Percentiles rank a stretch among this genome's conserved stretches.
These are phyloP conservation scores for Spea hammondii DNA, from an alignment of 2,797 vertebrate species.

Conservation along the genomic window DNA sequence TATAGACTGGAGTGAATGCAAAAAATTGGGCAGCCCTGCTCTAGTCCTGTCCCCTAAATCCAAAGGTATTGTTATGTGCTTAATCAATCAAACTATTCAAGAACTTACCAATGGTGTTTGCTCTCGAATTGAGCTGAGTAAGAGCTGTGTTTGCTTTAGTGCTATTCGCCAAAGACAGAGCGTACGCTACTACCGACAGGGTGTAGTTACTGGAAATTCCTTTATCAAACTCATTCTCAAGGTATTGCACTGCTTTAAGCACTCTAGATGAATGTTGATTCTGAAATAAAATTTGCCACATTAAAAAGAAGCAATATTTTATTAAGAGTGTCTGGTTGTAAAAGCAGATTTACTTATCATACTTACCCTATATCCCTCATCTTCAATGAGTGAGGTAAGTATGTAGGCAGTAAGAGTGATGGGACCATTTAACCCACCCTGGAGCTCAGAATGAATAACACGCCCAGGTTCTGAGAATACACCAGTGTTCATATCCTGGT, in stretches of 20 bases:
- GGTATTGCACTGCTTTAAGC: slow-evolving; percentile 57
- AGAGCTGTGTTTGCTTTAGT: slow-evolving; percentile 51
- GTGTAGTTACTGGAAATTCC: slow-evolving; percentile 68
- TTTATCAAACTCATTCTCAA: slow-evolving; percentile 60
- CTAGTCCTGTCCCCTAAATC: too few relatives aligned
- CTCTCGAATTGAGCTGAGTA: slow-evolving; percentile 59
- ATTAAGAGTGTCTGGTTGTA: too few relatives aligned
- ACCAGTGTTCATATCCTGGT: slow-evolving; percentile 59
- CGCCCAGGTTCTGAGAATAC: slow-evolving; percentile 65
- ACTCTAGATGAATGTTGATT: slow-evolving; percentile 16
- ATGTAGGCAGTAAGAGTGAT: slow-evolving; percentile 68
- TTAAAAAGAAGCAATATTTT: too few relatives aligned
- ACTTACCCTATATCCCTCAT: slow-evolving; percentile 38
- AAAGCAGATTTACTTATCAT: background rate
- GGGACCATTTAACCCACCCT: slow-evolving; percentile 55
- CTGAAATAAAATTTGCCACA: slow-evolving; percentile 3
- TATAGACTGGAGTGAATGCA: too few relatives aligned
- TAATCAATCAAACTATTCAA: too few relatives aligned
- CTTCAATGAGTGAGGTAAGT: slow-evolving; percentile 64
- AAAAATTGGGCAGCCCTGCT: too few relatives aligned
- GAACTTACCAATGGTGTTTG: slow-evolving; percentile 60
- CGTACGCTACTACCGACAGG: slow-evolving; percentile 65
- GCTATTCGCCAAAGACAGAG: slow-evolving; percentile 63
- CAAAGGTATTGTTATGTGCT: too few relatives aligned
- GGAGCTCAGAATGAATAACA: slow-evolving; percentile 67